Conservation (phyloP, 2,888 invertebrate genomes). For the Nomada ferruginata region DNA sequence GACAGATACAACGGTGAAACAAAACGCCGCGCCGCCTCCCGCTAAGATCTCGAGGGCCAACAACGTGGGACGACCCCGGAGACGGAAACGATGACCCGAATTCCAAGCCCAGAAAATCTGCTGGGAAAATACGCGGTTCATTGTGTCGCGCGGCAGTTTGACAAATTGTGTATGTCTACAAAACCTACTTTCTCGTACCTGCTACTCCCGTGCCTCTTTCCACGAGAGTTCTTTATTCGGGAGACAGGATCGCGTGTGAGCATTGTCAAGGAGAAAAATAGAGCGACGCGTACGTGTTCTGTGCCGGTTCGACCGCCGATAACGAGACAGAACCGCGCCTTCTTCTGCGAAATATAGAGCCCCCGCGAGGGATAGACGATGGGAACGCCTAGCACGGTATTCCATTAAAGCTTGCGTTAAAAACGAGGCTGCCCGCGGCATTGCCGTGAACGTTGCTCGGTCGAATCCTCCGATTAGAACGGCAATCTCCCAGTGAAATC, state of each 20-base stretch:
- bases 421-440: background rate
- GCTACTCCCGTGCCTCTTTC: slow-evolving; percentile 2
- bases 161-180: slow-evolving; percentile 73
- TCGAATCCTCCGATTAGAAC: slow-evolving; percentile 15
- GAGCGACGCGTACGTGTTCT: background rate
- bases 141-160: slow-evolving; percentile 68
- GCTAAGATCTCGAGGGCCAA: slow-evolving; percentile 27
- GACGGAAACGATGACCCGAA: slow-evolving; percentile 64
- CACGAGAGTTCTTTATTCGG: slow-evolving; percentile 35
- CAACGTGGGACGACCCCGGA: background rate
- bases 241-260: slow-evolving; percentile 11
- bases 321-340: slow-evolving; percentile 14
- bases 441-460: background rate
- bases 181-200: slow-evolving; percentile 51
- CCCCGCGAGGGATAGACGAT: background rate
- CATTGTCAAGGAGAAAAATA: slow-evolving; percentile 25
- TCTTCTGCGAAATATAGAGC: slow-evolving; percentile 11
- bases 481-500: slow-evolving; percentile 3
- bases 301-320: background rate
- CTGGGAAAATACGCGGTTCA: slow-evolving; percentile 76
- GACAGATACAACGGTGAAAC: slow-evolving; percentile 46
- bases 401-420: slow-evolving; percentile 13
- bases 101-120: slow-evolving; percentile 73
- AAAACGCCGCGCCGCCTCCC: slow-evolving; percentile 31
- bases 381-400: slow-evolving; percentile 4